phyloP scores from a whole-genome alignment of 2,113 vertebrate species.

The Psettodes erumei region DNA sequence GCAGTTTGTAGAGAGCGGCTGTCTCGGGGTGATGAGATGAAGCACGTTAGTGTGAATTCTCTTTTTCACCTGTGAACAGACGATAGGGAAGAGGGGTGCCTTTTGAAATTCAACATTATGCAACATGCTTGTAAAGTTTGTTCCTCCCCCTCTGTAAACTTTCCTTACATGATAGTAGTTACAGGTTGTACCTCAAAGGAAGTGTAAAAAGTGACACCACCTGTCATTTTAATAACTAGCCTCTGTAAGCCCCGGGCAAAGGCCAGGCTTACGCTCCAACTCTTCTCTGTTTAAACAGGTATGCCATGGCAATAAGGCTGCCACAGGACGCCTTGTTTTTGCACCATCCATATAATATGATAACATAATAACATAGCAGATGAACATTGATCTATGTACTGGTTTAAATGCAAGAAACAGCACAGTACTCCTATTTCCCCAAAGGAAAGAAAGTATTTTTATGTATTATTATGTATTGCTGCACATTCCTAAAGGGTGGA shows the following conservation, averaged over 20 bases:
- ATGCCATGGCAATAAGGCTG: neutral
- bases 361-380: neutral
- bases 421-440: neutral
- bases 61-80: conserved; percentile 45
- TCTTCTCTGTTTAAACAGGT: conserved; percentile 24
- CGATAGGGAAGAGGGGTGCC: neutral
- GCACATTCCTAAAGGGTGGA: neutral
- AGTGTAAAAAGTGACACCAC: conserved; percentile 65
- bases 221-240: conserved; percentile 70
- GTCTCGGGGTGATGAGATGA: conserved; percentile 29
- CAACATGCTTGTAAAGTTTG: conserved; percentile 56
- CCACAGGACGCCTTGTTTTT: conserved; percentile 1
- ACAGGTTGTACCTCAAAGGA: conserved; percentile 64
- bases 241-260: conserved; percentile 47
- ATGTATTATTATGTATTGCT: too few species aligned
- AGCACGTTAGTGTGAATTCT: conserved; percentile 34
- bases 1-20: conserved; percentile 20
- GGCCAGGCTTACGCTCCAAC: conserved; percentile 3
- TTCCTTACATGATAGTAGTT: conserved; percentile 59
- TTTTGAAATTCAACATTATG: conserved; percentile 44
- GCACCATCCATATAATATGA: neutral
- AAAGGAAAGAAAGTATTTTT: neutral
- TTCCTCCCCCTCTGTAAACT: conserved; percentile 15
- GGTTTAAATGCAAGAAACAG: neutral
- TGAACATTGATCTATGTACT: neutral